Conservation (phyloP, 2,797 vertebrate genomes). For the Squalus acanthias region DNA sequence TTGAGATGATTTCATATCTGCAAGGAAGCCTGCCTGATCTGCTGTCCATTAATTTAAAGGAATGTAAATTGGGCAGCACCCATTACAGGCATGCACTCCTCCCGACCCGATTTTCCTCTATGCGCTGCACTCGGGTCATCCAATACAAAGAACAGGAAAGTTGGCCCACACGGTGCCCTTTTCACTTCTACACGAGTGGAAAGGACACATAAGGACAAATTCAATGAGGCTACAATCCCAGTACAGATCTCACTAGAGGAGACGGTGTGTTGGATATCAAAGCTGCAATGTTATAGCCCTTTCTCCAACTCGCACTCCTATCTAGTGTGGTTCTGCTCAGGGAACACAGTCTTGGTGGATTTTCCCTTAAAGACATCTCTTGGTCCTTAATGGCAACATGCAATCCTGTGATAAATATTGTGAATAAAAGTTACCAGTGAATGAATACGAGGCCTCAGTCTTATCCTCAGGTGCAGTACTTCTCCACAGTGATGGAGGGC, state of each 20-base stretch:
- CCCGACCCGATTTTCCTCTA: neutral
- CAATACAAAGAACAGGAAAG: neutral
- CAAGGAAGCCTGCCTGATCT: neutral
- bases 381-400: neutral
- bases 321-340: neutral
- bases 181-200: neutral
- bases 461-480: neutral
- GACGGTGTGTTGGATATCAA: neutral
- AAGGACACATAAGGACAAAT: neutral
- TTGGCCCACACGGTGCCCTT: neutral
- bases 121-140: neutral
- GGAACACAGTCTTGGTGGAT: neutral
- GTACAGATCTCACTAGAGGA: neutral
- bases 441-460: neutral
- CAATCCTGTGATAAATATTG: neutral
- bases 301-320: neutral
- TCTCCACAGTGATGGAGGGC: too few relatives aligned
- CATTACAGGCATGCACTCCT: neutral
- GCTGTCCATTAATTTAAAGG: neutral
- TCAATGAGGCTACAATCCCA: neutral
- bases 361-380: neutral
- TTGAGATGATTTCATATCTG: neutral
- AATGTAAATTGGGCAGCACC: neutral
- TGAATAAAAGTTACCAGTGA: neutral
- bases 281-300: neutral